phyloP scores from a whole-genome alignment of 64 coral and sea anemone species.

The Astreopora myriophthalma region DNA sequence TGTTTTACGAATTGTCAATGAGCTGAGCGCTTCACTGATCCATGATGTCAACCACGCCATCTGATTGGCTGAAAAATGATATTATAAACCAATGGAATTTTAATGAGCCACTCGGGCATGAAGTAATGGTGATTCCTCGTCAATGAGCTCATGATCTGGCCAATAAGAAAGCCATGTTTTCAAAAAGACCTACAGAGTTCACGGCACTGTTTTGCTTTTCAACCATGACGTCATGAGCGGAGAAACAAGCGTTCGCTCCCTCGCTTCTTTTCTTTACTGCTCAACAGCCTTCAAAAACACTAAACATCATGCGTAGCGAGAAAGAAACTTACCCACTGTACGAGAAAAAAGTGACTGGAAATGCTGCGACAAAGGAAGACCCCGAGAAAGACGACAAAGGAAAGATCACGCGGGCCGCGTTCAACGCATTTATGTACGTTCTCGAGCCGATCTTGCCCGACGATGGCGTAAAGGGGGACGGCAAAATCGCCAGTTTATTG shows the following conservation, averaged over 20 bases:
- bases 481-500: slow-evolving; percentile 91
- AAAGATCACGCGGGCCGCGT: slow-evolving; percentile 37
- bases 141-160: slow-evolving; percentile 87
- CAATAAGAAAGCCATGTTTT: slow-evolving; percentile 89
- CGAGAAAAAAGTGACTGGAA: slow-evolving; percentile 71
- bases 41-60: slow-evolving; percentile 25
- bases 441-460: slow-evolving; percentile 87
- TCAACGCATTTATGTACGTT: slow-evolving; percentile 73
- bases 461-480: slow-evolving; percentile 94
- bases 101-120: slow-evolving; percentile 84
- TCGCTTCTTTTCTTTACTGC: slow-evolving; percentile 26
- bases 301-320: slow-evolving; percentile 53
- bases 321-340: slow-evolving; percentile 75
- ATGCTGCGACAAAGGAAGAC: slow-evolving; percentile 53
- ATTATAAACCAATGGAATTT: slow-evolving; percentile 72
- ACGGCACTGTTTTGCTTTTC: slow-evolving; percentile 18
- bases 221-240: slow-evolving; percentile 75
- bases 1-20: not conserved
- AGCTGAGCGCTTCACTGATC: slow-evolving; percentile 44
- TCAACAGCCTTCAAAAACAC: slow-evolving; percentile 53
- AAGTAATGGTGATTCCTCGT: slow-evolving; percentile 97
- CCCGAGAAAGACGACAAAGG: slow-evolving; percentile 52
- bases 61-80: slow-evolving; percentile 69
- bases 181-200: slow-evolving; percentile 79
- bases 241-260: slow-evolving; percentile 43